Percentiles rank a stretch among this genome's conserved stretches.
phyloP scores from a whole-genome alignment of 2,888 invertebrate genomes.

The Xanthia togata region DNA sequence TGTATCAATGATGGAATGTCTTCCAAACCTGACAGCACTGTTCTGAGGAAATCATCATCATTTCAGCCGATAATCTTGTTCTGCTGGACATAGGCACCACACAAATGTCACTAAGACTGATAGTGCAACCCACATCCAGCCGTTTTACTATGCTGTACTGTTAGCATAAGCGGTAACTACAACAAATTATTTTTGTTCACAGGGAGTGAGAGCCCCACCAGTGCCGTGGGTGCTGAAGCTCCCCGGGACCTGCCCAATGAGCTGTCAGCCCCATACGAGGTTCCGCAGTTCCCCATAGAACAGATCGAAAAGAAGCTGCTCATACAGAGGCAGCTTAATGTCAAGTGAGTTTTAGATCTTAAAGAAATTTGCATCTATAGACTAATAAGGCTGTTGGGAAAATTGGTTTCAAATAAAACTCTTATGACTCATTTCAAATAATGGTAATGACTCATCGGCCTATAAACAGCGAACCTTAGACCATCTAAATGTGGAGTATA shows the following conservation, averaged over 20 bases:
- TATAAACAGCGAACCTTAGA: not conserved
- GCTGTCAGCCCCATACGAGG: constrained; percentile 98
- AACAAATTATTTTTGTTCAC: constrained; percentile 68
- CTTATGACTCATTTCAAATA: no score
- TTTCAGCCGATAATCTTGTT: not conserved
- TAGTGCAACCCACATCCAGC: not conserved
- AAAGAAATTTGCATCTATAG: not conserved
- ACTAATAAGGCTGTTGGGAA: not conserved
- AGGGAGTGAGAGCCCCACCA: constrained; percentile 94
- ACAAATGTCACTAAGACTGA: not conserved
- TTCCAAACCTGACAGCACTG: not conserved
- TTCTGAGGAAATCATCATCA: not conserved
- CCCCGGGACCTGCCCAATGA: constrained; percentile 94
- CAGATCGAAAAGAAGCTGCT: constrained; percentile 98
- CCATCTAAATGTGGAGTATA: not conserved
- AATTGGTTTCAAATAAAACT: no score
- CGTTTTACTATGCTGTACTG: not conserved
- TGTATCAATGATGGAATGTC: not conserved
- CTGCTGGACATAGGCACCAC: not conserved
- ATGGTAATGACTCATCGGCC: not conserved
- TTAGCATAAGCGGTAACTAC: not conserved
- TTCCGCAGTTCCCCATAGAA: constrained; percentile 99
- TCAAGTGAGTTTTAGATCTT: constrained; percentile 92
- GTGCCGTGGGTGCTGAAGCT: constrained; percentile 89
- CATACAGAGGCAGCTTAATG: constrained; percentile 96